Evolutionary conservation across 2,113 vertebrate genomes (phyloP), one percentile per base, ranked within the genome.

Genomic region (Spea bombifrons): DNA sequence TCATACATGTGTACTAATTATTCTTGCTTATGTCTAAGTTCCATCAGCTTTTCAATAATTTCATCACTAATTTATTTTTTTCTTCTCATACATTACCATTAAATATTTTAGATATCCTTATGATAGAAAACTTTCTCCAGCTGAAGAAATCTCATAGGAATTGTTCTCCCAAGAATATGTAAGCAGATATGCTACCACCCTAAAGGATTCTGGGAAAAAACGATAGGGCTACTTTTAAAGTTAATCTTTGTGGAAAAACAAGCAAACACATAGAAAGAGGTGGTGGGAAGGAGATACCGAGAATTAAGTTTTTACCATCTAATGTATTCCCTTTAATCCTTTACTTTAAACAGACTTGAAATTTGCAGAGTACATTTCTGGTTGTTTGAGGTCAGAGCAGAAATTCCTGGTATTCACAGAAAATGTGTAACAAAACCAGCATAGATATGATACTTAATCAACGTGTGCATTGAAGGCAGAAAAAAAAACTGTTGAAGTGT

Each of bases 401-500:
- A 80, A 80, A 73, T 80, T 80, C 71, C 52, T 67, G 70, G 63
- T 63, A 80, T 80, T 72, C 77, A 80, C 77, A 80, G 71, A 80
- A 80, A 80, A 73, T 67, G 77, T 80, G 77, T 73, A 80, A 80
- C 77, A 80, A 80, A 80, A 80, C 71, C 77, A 10, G 52, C 71
- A 80, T 80, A 80, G 77, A 73, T 80, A 80, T 80, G 77, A 80
- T 80, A 80, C 77, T 80, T 80, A 73, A 80, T 80, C 77, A 80
- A 67, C 71, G 71, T 80, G 77, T 71, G 63, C 77, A 80, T 67
- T 80, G 77, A 80, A 80, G 71, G 77, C 63, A 67, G 64, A 43
- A 55, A 79, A 79, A 70, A 80, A 80, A 80, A 73, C 77, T 73
- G 77, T 80, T 80, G 77, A 80, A 80, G 77, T 80, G 77, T 80